Percentiles rank a stretch among this genome's conserved stretches.
Conservation (phyloP, 2,797 vertebrate species). For the Myotis vivesi region DNA sequence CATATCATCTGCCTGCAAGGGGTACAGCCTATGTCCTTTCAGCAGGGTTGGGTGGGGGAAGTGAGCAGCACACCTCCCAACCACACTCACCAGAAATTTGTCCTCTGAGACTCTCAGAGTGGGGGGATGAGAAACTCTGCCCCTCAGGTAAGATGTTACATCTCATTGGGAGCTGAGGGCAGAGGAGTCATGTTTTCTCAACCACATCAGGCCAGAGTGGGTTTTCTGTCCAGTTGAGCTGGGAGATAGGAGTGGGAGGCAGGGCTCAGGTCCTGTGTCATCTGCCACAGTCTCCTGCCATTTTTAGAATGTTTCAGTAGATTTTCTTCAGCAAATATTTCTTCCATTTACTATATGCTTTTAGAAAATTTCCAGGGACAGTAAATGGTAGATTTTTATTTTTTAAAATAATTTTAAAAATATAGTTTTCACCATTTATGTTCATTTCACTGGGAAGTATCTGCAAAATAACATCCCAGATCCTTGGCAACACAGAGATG, state of each 20-base stretch:
- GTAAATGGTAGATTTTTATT: background rate
- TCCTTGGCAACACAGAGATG: background rate
- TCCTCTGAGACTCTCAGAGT: background rate
- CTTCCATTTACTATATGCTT: background rate
- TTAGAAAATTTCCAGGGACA: background rate
- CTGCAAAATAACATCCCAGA: background rate
- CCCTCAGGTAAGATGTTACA: too few species aligned
- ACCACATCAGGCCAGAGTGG: background rate
- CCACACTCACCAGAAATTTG: background rate
- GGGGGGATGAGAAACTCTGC: background rate
- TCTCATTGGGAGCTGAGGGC: too few species aligned
- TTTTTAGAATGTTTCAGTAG: background rate
- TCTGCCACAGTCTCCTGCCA: background rate
- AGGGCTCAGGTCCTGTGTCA: too few species aligned
- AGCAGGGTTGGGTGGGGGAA: background rate
- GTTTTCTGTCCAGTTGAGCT: background rate
- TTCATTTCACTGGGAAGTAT: background rate
- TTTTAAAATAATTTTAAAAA: background rate
- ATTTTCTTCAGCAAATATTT: background rate
- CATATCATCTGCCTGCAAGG: background rate
- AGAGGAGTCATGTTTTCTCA: background rate
- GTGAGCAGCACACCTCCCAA: rapidly evolving
- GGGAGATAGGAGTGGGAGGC: background rate
- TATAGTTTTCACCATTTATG: background rate
- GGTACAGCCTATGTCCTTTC: background rate